Percentiles rank a stretch among this genome's conserved stretches.
These are phyloP conservation scores for Drosophila sechellia DNA, from an alignment of 1,140 invertebrate species.

Conservation along the genomic window DNA sequence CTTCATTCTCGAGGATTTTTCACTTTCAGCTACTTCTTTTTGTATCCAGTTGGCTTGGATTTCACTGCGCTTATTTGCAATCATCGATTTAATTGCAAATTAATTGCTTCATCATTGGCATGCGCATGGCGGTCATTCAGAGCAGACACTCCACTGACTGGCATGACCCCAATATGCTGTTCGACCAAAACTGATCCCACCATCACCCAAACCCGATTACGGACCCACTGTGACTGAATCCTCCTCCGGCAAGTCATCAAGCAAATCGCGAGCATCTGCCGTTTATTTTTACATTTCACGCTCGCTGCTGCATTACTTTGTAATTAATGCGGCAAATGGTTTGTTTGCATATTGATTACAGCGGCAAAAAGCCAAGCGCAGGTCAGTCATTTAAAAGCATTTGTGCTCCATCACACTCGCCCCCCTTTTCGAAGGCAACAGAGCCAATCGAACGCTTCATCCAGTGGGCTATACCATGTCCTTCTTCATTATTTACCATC, in stretches of 20 bases:
- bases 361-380: slow-evolving; percentile 52
- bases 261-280: slow-evolving; percentile 64
- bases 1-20: too few relatives aligned
- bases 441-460: too few relatives aligned
- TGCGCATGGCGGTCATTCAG: slow-evolving; percentile 53
- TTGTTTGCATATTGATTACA: slow-evolving; percentile 82
- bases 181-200: background rate
- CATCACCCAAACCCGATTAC: background rate
- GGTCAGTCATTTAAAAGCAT: slow-evolving; percentile 4
- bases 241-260: slow-evolving; percentile 57
- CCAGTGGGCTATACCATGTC: too few relatives aligned
- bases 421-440: too few relatives aligned
- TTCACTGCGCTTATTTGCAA: background rate
- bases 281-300: slow-evolving; percentile 77
- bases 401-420: background rate
- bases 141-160: slow-evolving; percentile 7
- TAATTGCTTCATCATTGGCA: slow-evolving; percentile 83
- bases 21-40: background rate
- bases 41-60: background rate
- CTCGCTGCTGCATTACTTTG: slow-evolving; percentile 73
- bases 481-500: too few relatives aligned
- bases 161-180: slow-evolving; percentile 51
- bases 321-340: slow-evolving; percentile 81
- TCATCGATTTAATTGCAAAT: slow-evolving; percentile 73
- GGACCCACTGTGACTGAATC: slow-evolving; percentile 13